Evolutionary conservation across 1,140 invertebrate species (phyloP).

Genomic region (Macrobrachium nipponense): DNA sequence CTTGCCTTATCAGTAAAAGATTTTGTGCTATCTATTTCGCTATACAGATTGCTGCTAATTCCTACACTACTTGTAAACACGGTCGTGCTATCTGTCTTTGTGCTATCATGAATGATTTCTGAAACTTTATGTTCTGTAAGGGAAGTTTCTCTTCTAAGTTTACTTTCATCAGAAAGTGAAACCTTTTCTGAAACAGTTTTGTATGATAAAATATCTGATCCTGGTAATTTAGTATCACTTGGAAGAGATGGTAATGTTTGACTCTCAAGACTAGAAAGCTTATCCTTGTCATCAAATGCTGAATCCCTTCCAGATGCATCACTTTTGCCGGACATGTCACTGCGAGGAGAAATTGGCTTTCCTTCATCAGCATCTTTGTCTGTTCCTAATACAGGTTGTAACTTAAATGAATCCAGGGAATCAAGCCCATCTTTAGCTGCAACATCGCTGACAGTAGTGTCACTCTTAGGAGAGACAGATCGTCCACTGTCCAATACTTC

Average conservation of each 20-base stretch:
- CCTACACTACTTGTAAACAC: conserved; percentile 14
- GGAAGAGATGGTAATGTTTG: conserved; percentile 45
- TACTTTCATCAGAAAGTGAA: conserved; percentile 11
- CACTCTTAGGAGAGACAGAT: conserved; percentile 57
- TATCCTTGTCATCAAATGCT: conserved; percentile 63
- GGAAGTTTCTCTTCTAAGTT: conserved; percentile 14
- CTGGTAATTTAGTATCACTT: conserved; percentile 29
- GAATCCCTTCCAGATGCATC: conserved; percentile 61
- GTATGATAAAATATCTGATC: conserved; percentile 29
- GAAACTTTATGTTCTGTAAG: conserved; percentile 1
- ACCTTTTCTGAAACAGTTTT: conserved; percentile 32
- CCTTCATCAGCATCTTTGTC: conserved; percentile 59
- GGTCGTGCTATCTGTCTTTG: conserved; percentile 48
- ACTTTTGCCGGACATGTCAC: conserved; percentile 50
- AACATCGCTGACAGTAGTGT: conserved; percentile 57
- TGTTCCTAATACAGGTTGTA: conserved; percentile 49
- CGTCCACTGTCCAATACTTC: conserved; percentile 60
- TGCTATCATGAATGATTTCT: conserved; percentile 49
- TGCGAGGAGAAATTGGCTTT: conserved; percentile 53
- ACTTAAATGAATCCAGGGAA: conserved; percentile 54
- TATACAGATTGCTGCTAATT: conserved; percentile 32
- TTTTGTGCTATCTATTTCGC: conserved; percentile 55
- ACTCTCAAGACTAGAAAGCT: conserved; percentile 60
- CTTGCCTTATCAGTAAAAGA: conserved; percentile 39
- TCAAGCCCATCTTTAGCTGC: conserved; percentile 58